These are phyloP conservation scores for Arctopsyche grandis DNA, from an alignment of 1,140 invertebrate species.

Conservation along the genomic window DNA sequence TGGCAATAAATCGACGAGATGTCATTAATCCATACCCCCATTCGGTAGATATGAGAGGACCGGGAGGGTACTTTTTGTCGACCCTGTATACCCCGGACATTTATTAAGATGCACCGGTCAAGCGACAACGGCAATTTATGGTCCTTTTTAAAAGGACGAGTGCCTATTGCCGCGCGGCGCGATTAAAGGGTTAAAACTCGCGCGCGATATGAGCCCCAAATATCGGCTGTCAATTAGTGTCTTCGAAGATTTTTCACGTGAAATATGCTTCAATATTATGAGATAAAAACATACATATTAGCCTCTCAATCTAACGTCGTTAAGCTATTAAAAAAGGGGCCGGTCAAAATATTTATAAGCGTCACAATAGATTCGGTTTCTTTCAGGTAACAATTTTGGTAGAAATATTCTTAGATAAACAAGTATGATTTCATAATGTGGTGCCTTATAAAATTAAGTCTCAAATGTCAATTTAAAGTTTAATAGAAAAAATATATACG, in stretches of 20 bases:
- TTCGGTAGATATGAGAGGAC: constrained; percentile 19
- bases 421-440: too few relatives aligned
- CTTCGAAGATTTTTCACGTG: constrained; percentile 15
- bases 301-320: constrained; percentile 1
- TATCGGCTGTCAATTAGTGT: constrained; percentile 48
- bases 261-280: constrained; percentile 44
- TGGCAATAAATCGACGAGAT: constrained; percentile 53
- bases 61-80: constrained; percentile 42
- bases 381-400: too few relatives aligned
- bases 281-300: constrained; percentile 19
- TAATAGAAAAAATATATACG: too few relatives aligned
- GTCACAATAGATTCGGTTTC: too few relatives aligned
- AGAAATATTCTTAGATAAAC: too few relatives aligned
- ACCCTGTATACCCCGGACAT: constrained; percentile 40
- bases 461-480: too few relatives aligned
- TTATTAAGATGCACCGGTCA: constrained; percentile 52
- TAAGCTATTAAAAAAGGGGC: background rate
- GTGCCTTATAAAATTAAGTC: too few relatives aligned
- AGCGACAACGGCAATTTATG: constrained; percentile 53
- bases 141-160: constrained; percentile 49
- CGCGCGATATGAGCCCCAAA: constrained; percentile 41
- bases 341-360: background rate
- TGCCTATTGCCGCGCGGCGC: constrained; percentile 38
- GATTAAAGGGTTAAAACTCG: constrained; percentile 41
- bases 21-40: constrained; percentile 54